Base-by-base conservation (phyloP, 2,888 invertebrate genomes). In the Sinhomidia bicolor region DNA sequence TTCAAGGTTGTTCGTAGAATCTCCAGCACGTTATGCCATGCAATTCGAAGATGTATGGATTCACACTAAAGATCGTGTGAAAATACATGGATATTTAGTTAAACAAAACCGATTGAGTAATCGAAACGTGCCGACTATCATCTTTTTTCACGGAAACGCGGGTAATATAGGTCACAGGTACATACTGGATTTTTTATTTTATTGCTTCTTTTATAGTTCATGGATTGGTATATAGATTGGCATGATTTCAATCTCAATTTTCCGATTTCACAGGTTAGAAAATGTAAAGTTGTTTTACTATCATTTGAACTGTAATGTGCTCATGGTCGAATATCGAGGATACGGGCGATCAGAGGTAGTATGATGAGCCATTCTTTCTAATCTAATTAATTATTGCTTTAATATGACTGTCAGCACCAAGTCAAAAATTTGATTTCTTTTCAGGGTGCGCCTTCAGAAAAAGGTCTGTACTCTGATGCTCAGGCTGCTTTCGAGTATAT, bases 61-160 rank as follows among this genome's bases (percentile, higher is more conserved):
- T 78, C 96, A 96, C 93, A 96, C 96, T 81, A 94, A 95, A 81
- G 97, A 97, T 95, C 96, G 96, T 29, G 95, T 96, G 3, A 95
- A 96, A 92, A 94, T 98, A 79, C 97, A 98, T 92, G 96, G 97
- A 94, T 97, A 96, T 93, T 96, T 97, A 93, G 96, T 98, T 90
- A 95, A 96, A 92, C 97, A 97, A 93, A 94, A 95, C 0, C 95
- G 95, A 89, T 95, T 95, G 68, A 95, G 95, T 90, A 95, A 95
- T 92, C 95, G 95, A 91, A 95, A 95, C 92, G 96, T 95, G 81
- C 97, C 98, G 0, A 98, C 98, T 10, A 94, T 99, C 93, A 94
- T 99, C 79, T 98, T 97, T 94, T 96, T 99, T 91, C 99, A 99
- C 94, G 99, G 99, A 6, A 99, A 99, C 95, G 99, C 99, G 81